phyloP scores from a whole-genome alignment of 2,888 invertebrate species.

The Cryptocephalus moraei region DNA sequence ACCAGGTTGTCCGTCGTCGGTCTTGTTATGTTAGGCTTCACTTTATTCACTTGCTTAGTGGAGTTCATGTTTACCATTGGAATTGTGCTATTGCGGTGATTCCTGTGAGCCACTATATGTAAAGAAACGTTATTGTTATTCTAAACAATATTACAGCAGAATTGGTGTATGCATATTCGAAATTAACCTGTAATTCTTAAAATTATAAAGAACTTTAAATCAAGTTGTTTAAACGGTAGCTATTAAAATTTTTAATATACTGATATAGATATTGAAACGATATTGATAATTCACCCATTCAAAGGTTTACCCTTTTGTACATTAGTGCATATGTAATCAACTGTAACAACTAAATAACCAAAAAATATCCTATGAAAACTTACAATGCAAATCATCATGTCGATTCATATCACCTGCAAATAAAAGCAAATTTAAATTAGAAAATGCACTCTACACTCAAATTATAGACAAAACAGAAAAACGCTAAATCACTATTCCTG shows the following conservation, averaged over 20 bases:
- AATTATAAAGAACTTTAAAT: no score
- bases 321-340: constrained; percentile 11
- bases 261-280: not conserved
- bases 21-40: constrained; percentile 78
- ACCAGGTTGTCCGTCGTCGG: constrained; percentile 63
- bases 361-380: constrained; percentile 37
- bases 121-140: constrained; percentile 1
- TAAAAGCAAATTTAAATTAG: constrained; percentile 19
- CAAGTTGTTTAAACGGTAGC: not conserved
- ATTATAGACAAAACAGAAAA: not conserved
- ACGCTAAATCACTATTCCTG: not conserved
- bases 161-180: no score
- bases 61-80: constrained; percentile 62
- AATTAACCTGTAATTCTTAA: no score
- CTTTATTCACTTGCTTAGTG: constrained; percentile 79
- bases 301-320: constrained; percentile 16
- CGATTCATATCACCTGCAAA: constrained; percentile 65
- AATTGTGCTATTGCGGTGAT: constrained; percentile 56
- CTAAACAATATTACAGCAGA: no score
- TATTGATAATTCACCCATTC: not conserved
- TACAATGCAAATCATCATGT: constrained; percentile 65
- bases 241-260: not conserved
- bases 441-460: constrained; percentile 4
- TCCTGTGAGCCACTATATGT: constrained; percentile 64
- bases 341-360: no score